A percentile compares a stretch with the other conserved stretches of the same genome.
Evolutionary conservation across 2,888 invertebrate species (phyloP).

Genomic region (Amphipoea lucens): DNA sequence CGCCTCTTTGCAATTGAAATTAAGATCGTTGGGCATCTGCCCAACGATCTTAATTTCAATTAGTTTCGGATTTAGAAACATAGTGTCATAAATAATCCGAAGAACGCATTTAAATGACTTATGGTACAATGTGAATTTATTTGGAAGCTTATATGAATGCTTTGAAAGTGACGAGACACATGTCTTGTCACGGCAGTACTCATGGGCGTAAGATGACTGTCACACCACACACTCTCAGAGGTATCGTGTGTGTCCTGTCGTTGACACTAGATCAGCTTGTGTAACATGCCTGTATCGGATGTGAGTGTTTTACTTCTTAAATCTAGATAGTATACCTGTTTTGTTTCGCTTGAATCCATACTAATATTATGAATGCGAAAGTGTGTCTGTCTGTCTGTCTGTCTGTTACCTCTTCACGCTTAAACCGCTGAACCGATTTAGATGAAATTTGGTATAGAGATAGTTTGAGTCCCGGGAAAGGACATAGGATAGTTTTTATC

Average conservation of each 20-base stretch:
- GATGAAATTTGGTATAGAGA: no score
- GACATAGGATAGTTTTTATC: no score
- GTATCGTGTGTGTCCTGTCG: constrained; percentile 33
- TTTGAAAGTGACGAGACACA: constrained; percentile 1
- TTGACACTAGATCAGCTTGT: constrained; percentile 49
- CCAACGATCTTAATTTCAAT: neutral
- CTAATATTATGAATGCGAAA: no score
- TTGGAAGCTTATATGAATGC: neutral
- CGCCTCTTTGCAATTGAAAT: no score
- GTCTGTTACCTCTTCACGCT: no score
- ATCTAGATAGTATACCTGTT: constrained; percentile 33
- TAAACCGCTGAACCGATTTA: no score
- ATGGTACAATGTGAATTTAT: neutral
- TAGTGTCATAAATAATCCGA: neutral
- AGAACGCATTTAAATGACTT: neutral
- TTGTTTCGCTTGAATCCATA: constrained; percentile 11
- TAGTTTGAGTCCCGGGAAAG: no score
- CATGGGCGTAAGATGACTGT: constrained; percentile 19
- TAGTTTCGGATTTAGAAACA: neutral
- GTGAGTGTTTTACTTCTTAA: constrained; percentile 23
- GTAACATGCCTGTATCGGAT: constrained; percentile 37
- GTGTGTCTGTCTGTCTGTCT: no score
- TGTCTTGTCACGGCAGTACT: constrained; percentile 15
- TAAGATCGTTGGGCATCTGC: no score
- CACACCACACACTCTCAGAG: constrained; percentile 26